A percentile compares a stretch with the other conserved stretches of the same genome.
Conservation (phyloP, 2,888 invertebrate genomes). For the Drosophila subsilvestris region DNA sequence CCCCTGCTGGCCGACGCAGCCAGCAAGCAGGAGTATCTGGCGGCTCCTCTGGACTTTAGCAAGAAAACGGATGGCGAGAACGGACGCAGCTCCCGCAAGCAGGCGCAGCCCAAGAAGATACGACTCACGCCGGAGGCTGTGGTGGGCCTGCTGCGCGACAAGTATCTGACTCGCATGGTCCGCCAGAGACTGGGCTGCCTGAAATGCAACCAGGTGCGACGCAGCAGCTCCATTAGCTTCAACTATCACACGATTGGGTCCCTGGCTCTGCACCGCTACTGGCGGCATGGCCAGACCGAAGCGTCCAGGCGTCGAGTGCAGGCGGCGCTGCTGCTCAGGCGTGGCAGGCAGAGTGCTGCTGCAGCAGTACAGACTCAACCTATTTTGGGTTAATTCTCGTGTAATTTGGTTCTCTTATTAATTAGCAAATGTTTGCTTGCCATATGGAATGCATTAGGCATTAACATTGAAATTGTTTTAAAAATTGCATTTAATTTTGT, state of each 20-base stretch:
- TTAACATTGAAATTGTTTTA: constrained; percentile 47
- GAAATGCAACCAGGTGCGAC: constrained; percentile 29
- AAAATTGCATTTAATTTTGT: constrained; percentile 81
- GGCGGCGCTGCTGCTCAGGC: constrained; percentile 27
- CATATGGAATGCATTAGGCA: constrained; percentile 62
- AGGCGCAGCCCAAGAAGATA: constrained; percentile 85
- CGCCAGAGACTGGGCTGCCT: constrained; percentile 81
- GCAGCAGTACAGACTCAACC: background rate
- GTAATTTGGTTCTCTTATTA: constrained; percentile 31
- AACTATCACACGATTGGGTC: constrained; percentile 85
- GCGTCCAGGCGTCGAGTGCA: constrained; percentile 69
- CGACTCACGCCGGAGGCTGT: constrained; percentile 80
- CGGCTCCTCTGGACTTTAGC: constrained; percentile 80
- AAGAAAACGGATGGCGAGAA: constrained; percentile 64
- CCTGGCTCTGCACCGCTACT: constrained; percentile 85
- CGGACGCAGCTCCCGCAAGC: constrained; percentile 85
- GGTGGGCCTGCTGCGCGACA: constrained; percentile 82
- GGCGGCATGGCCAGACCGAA: constrained; percentile 84
- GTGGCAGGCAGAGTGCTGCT: constrained; percentile 1
- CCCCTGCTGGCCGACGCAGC: constrained; percentile 81
- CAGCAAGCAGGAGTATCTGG: constrained; percentile 77
- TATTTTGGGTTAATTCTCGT: constrained; percentile 2
- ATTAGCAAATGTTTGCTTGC: constrained; percentile 72
- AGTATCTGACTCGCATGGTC: constrained; percentile 83
- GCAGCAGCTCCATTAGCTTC: constrained; percentile 76